Evolutionary conservation across 2,113 vertebrate genomes (phyloP).

Genomic region (Morone chrysops): DNA sequence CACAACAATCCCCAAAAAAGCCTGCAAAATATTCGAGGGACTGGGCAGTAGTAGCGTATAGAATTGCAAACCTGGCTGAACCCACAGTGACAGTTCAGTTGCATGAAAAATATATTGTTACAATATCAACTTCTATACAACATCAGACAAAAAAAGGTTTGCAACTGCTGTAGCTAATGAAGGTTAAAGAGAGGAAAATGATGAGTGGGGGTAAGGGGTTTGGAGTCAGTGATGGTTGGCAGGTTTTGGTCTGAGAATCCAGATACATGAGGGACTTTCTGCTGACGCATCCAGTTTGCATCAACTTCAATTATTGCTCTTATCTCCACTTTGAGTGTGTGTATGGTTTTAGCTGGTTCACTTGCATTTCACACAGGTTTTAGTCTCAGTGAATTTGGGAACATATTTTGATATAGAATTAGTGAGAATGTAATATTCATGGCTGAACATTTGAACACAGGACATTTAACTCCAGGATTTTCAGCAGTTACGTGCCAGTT

Average conservation of each 20-base stretch:
- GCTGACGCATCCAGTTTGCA: conserved; percentile 15
- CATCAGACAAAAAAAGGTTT: background rate
- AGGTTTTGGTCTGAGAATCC: conserved; percentile 1
- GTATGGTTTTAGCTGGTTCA: conserved; percentile 26
- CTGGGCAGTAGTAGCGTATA: background rate
- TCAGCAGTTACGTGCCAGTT: conserved; percentile 17
- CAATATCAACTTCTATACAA: background rate
- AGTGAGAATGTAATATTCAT: conserved; percentile 11
- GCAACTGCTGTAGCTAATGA: background rate
- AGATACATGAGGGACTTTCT: background rate
- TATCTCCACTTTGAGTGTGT: conserved; percentile 3
- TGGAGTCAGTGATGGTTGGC: background rate
- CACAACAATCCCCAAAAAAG: no score
- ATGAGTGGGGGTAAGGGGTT: background rate
- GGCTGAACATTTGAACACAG: conserved; percentile 22
- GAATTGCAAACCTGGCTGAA: background rate
- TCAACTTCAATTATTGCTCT: conserved; percentile 8
- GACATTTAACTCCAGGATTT: conserved; percentile 39
- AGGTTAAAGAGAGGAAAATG: background rate
- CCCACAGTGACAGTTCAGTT: background rate
- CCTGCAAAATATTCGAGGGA: no score
- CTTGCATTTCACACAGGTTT: conserved; percentile 46
- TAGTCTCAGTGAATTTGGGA: background rate
- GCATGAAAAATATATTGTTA: background rate
- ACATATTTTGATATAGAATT: conserved; percentile 29